These are phyloP conservation scores for Bagarius yarrelli DNA, from an alignment of 2,113 vertebrate genomes.

Conservation along the genomic window DNA sequence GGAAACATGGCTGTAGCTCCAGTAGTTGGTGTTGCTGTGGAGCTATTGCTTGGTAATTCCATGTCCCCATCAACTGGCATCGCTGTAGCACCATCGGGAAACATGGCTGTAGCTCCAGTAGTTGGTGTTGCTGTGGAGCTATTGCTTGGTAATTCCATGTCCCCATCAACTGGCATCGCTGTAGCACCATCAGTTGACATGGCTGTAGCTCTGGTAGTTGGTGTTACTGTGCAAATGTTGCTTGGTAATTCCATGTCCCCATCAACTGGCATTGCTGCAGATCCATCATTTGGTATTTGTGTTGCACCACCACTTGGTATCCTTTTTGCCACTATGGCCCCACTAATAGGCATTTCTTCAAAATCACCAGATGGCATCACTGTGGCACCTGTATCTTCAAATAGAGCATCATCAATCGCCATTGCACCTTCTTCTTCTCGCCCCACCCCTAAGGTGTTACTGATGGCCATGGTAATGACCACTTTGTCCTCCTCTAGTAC, in stretches of 20 bases:
- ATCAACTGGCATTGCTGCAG: too few species aligned
- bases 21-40: slow-evolving; percentile 50
- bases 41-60: slow-evolving; percentile 25
- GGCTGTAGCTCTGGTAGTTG: not conserved
- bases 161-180: not conserved
- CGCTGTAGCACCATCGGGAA: slow-evolving; percentile 55
- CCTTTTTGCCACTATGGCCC: not conserved
- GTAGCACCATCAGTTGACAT: not conserved
- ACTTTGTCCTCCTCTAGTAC: slow-evolving; percentile 28
- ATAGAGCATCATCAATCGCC: not conserved
- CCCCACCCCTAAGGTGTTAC: not conserved
- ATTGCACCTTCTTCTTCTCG: slow-evolving; percentile 13
- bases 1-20: slow-evolving; percentile 56
- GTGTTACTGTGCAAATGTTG: not conserved
- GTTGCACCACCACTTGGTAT: not conserved
- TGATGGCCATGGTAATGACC: not conserved
- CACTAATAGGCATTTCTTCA: not conserved
- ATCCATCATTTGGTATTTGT: not conserved
- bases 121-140: not conserved
- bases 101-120: slow-evolving; percentile 51
- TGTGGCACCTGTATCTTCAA: slow-evolving; percentile 30
- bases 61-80: not conserved
- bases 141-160: too few species aligned
- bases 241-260: too few species aligned
- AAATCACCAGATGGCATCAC: not conserved